phyloP scores from a whole-genome alignment of 2,113 vertebrate species.

The Calonectris borealis region DNA sequence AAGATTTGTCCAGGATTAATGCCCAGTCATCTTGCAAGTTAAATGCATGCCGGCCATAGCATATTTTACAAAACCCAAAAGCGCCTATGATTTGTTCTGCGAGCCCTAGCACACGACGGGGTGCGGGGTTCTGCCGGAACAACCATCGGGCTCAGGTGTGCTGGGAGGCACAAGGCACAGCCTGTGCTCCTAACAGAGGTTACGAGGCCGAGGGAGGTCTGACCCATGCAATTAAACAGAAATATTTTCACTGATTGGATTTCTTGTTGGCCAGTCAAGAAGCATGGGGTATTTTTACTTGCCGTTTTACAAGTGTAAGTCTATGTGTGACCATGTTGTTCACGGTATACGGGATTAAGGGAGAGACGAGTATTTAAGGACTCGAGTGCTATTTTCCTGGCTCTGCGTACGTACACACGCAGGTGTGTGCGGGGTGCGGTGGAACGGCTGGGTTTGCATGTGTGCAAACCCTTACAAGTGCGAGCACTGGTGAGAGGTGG shows the following conservation, averaged over 20 bases:
- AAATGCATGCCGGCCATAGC: not conserved
- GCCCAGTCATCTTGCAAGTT: not conserved
- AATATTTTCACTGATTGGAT: not conserved
- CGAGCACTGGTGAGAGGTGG: not conserved
- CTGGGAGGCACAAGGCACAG: not conserved
- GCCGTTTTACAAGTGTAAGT: not conserved
- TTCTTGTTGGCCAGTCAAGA: not conserved
- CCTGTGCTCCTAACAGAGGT: not conserved
- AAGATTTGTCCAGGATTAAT: not conserved
- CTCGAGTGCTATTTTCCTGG: accelerated
- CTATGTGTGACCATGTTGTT: not conserved
- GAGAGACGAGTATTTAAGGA: not conserved
- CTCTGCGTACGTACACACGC: accelerated
- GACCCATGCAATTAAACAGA: not conserved
- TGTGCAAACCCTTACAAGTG: not conserved
- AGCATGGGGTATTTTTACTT: not conserved
- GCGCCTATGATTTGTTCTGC: not conserved
- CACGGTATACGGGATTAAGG: accelerated
- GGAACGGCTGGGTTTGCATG: not conserved
- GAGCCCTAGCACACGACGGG: not conserved
- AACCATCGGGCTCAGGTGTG: not conserved
- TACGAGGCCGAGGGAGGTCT: not conserved
- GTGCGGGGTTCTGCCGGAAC: not conserved
- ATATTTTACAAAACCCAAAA: not conserved
- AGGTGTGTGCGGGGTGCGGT: too few species aligned